Evolutionary conservation across 2,113 vertebrate genomes (phyloP).

Genomic region (Hypocryptadius cinnamomeus): DNA sequence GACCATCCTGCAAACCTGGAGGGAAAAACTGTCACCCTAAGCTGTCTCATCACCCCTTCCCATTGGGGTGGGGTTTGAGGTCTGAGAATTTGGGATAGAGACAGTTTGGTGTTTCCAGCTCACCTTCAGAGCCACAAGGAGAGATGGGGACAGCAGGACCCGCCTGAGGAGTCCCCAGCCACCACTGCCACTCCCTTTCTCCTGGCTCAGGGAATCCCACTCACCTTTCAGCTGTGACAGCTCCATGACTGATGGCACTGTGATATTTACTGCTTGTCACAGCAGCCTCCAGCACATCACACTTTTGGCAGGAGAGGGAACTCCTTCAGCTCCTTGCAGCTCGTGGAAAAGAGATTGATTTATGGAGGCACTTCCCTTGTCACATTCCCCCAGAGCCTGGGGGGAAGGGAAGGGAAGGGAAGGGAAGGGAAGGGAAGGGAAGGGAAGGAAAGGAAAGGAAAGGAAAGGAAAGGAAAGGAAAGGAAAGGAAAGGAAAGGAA

Average conservation of each 20-base stretch:
- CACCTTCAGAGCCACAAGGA: neutral
- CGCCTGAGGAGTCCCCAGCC: neutral
- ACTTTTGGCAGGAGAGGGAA: neutral
- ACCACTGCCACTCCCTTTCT: neutral
- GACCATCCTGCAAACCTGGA: neutral
- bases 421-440: too few species aligned
- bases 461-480: too few species aligned
- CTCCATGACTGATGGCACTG: neutral
- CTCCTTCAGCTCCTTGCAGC: neutral
- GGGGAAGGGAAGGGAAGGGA: neutral
- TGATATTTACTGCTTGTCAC: neutral
- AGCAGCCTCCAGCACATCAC: neutral
- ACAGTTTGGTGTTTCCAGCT: fast-evolving
- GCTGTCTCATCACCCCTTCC: neutral
- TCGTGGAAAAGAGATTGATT: neutral
- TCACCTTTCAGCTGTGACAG: neutral
- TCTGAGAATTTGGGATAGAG: neutral
- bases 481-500: too few species aligned
- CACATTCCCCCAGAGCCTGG: neutral
- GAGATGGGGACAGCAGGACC: neutral
- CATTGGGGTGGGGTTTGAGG: fast-evolving
- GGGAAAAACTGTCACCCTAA: neutral
- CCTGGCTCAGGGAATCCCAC: neutral
- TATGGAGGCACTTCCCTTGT: neutral
- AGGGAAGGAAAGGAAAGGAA: too few species aligned